These are phyloP conservation scores for Channa striata DNA, from an alignment of 2,797 vertebrate genomes.

Conservation along the genomic window DNA sequence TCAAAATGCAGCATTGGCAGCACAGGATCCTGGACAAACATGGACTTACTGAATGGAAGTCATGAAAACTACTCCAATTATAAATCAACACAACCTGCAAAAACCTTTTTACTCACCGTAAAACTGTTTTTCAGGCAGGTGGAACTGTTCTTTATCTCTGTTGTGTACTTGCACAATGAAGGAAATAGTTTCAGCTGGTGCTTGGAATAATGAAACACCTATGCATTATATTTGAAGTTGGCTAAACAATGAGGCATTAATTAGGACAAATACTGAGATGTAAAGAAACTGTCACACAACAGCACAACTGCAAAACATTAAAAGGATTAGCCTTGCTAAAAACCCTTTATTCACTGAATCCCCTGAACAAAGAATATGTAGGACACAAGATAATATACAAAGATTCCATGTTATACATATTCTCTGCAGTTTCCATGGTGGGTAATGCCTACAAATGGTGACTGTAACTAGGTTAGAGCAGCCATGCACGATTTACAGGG, in stretches of 20 bases:
- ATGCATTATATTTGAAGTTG: conserved; percentile 59
- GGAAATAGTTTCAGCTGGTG: conserved; percentile 27
- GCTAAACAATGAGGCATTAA: conserved; percentile 32
- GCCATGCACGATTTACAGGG: no score
- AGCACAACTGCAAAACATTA: conserved; percentile 16
- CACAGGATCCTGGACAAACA: neutral
- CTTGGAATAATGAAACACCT: conserved; percentile 51
- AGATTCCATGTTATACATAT: conserved; percentile 13
- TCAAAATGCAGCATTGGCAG: conserved; percentile 5
- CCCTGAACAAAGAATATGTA: conserved; percentile 39
- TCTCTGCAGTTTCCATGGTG: conserved; percentile 1
- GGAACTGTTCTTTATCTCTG: conserved; percentile 41
- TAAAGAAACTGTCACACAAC: conserved; percentile 4
- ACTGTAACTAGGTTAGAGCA: no score
- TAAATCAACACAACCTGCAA: conserved; percentile 7
- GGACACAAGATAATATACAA: conserved; percentile 25
- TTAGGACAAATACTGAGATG: conserved; percentile 38
- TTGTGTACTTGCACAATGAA: conserved; percentile 61
- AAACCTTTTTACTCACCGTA: neutral
- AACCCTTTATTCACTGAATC: conserved; percentile 30
- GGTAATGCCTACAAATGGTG: neutral
- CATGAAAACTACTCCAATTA: conserved; percentile 9
- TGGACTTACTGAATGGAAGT: neutral
- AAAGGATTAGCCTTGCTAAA: conserved; percentile 5
- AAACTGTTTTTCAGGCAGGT: conserved; percentile 7